Evolutionary conservation across 2,113 vertebrate species (phyloP), one percentile per base, ranked within the genome.

Genomic region (Dipodomys merriami): DNA sequence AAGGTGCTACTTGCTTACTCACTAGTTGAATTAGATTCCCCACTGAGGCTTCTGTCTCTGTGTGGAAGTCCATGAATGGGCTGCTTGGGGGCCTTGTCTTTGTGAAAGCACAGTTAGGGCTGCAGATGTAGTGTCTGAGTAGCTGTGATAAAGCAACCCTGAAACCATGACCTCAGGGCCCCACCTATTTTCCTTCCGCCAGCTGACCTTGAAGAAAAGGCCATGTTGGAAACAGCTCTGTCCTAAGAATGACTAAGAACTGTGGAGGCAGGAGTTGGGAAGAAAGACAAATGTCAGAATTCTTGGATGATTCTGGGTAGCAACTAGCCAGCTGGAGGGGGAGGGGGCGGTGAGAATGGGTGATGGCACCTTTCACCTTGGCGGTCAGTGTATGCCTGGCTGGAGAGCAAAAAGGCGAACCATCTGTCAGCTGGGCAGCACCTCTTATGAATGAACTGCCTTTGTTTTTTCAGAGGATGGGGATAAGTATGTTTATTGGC

Each of bases 231-330:
- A 93, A 90, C 30, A 90, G 83, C 33, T 93, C 74, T 44, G 44
- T 91, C 74, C 88, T 64, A 88, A 94, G 88, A 80, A 90, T 90
- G 73, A n/a, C 67, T 93, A 57, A 90, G 82, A 94, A 76, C 60
- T 94, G 67, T 94, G 96, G 95, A 97, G 91, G 96, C 95, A 93
- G 86, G n/a, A 97, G 91, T 87, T 96, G 93, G 57, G 94, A 69
- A 83, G 87, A 73, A 97, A 96, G 89, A 88, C 83, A 97, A 98
- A 98, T 96, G 95, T 95, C 96, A 97, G 74, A 93, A 95, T 96
- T 96, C 91, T 94, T 97, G 83, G 68, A 92, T 88, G 89, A 95
- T 92, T 81, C 76, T 80, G 76, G 81, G 39, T 62, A 91, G 68
- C 76, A 57, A 85, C 35, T 91, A 83, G 84, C 10, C 77, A 91